These are phyloP conservation scores for Leptinotarsa juncta DNA, from an alignment of 2,888 invertebrate genomes.

Conservation along the genomic window DNA sequence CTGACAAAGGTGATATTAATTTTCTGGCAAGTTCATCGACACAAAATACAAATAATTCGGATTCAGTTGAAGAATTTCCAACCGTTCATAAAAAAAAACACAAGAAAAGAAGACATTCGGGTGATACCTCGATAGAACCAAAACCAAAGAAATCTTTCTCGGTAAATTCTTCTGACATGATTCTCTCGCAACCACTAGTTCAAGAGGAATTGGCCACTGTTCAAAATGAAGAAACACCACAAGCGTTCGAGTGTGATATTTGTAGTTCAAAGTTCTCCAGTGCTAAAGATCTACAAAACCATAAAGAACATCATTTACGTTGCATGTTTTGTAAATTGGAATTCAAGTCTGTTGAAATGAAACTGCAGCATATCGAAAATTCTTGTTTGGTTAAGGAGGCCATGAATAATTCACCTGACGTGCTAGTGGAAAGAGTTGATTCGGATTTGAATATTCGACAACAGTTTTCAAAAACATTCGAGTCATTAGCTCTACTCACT, in stretches of 20 bases:
- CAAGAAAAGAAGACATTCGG: slow-evolving; percentile 22
- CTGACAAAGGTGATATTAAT: too few species aligned
- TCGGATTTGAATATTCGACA: slow-evolving; percentile 28
- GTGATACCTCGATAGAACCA: slow-evolving; percentile 11
- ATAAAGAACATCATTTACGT: slow-evolving; percentile 45
- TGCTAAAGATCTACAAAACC: slow-evolving; percentile 43
- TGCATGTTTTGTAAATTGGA: slow-evolving; percentile 51
- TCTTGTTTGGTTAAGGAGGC: slow-evolving; percentile 44
- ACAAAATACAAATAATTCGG: not conserved
- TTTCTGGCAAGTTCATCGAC: too few species aligned
- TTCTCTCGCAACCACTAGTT: slow-evolving; percentile 3
- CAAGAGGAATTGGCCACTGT: slow-evolving; percentile 39
- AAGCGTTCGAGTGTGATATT: slow-evolving; percentile 40
- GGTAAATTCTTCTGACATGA: not conserved
- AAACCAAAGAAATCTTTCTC: not conserved
- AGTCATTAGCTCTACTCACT: slow-evolving; percentile 7
- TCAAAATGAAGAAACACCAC: too few species aligned
- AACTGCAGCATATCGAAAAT: slow-evolving; percentile 44
- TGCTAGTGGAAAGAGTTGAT: slow-evolving; percentile 46
- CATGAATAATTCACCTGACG: slow-evolving; percentile 39
- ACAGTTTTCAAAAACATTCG: slow-evolving; percentile 42
- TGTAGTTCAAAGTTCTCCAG: slow-evolving; percentile 47
- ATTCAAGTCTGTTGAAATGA: slow-evolving; percentile 43
- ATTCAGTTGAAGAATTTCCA: too few species aligned
- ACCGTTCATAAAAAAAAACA: too few species aligned